Conservation (phyloP, 2,113 vertebrate genomes). For the Ictalurus punctatus region DNA sequence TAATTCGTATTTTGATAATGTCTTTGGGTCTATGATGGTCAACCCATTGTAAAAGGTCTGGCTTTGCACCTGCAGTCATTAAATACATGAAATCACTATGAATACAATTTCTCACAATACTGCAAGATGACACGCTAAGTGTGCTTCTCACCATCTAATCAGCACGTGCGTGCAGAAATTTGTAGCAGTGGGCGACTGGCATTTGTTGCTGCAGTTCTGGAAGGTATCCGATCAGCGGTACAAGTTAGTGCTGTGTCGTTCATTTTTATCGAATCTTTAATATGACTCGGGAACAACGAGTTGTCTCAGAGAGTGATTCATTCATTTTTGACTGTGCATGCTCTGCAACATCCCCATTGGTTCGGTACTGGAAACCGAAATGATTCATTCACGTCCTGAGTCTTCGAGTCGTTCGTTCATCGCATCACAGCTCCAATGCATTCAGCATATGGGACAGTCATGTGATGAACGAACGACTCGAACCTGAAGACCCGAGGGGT, state of each 20-base stretch:
- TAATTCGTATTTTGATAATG: not conserved
- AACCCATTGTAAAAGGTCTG: not conserved
- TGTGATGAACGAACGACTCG: too few relatives aligned
- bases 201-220: not conserved
- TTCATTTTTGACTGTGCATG: too few relatives aligned
- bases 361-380: too few relatives aligned
- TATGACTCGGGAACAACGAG: too few relatives aligned
- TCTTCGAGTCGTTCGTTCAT: too few relatives aligned
- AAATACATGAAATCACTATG: not conserved
- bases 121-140: not conserved
- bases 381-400: too few relatives aligned
- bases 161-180: not conserved
- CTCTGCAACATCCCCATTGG: too few relatives aligned
- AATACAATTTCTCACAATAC: not conserved
- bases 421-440: too few relatives aligned
- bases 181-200: not conserved
- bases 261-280: too few relatives aligned
- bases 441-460: too few relatives aligned
- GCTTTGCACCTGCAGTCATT: not conserved
- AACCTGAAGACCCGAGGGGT: too few relatives aligned
- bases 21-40: not conserved
- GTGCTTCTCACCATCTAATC: not conserved
- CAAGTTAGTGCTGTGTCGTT: not conserved
- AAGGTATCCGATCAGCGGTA: not conserved
- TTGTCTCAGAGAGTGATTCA: too few relatives aligned